Conservation (phyloP, 37 sponge, comb jelly and placozoan genomes). For the Aplysina aerophoba region DNA sequence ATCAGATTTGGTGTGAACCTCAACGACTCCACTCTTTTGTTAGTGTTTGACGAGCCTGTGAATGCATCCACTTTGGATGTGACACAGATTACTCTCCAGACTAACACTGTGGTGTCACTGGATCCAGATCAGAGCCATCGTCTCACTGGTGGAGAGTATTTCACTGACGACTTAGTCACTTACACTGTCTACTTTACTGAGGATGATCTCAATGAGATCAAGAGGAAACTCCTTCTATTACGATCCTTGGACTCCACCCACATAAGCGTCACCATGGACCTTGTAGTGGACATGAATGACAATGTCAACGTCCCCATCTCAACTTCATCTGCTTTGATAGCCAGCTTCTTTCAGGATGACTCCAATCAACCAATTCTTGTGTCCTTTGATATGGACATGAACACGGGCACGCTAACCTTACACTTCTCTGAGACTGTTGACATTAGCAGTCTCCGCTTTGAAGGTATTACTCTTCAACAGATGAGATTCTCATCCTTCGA, state of each 20-base stretch:
- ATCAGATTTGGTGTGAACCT: constrained; percentile 64
- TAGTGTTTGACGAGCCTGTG: constrained; percentile 89
- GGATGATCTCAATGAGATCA: constrained; percentile 82
- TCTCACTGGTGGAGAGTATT: constrained; percentile 72
- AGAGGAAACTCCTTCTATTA: constrained; percentile 58
- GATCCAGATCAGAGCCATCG: constrained; percentile 46
- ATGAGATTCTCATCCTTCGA: constrained; percentile 5
- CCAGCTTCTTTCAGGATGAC: constrained; percentile 66
- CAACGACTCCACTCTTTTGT: constrained; percentile 48
- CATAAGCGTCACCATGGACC: constrained; percentile 44
- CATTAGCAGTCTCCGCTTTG: constrained; percentile 60
- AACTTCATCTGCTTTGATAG: constrained; percentile 46
- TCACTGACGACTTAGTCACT: constrained; percentile 52
- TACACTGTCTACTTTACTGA: constrained; percentile 58
- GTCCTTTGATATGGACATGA: constrained; percentile 78
- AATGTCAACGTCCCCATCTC: constrained; percentile 60
- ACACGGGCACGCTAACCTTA: constrained; percentile 73
- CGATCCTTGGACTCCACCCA: constrained; percentile 50
- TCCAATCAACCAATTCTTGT: constrained; percentile 52
- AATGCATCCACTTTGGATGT: constrained; percentile 70
- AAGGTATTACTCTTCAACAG: constrained; percentile 71
- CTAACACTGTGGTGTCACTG: background rate
- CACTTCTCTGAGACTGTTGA: constrained; percentile 90
- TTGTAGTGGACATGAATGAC: constrained; percentile 71
- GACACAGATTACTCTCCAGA: constrained; percentile 64